These are phyloP conservation scores for Eurypyga helias DNA, from an alignment of 2,113 vertebrate genomes.

Conservation along the genomic window DNA sequence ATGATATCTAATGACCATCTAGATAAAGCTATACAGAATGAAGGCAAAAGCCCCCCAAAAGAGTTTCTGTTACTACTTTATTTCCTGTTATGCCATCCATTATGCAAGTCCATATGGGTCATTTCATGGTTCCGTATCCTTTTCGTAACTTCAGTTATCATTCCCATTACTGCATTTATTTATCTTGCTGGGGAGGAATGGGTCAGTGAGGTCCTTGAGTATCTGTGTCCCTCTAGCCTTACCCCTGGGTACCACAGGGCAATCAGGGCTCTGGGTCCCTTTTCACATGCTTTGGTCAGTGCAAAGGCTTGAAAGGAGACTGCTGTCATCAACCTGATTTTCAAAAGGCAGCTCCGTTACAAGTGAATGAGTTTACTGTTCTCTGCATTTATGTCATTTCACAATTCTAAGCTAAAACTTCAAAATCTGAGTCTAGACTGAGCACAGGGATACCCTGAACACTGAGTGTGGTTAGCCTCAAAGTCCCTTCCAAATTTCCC, in stretches of 20 bases:
- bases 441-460: not conserved
- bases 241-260: not conserved
- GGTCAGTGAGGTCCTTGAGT: not conserved
- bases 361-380: fast-evolving
- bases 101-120: not conserved
- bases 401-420: not conserved
- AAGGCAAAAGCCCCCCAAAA: conserved; percentile 1
- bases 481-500: not conserved
- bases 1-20: conserved; percentile 26
- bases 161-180: conserved; percentile 46
- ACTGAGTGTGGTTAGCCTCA: not conserved
- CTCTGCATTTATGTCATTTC: not conserved
- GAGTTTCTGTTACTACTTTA: conserved; percentile 32
- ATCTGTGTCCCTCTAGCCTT: not conserved
- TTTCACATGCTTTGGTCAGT: not conserved
- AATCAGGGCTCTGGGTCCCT: not conserved
- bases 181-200: conserved; percentile 2
- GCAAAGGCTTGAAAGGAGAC: not conserved
- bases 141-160: conserved; percentile 44
- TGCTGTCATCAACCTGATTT: not conserved
- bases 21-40: not conserved
- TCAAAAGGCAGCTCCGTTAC: not conserved
- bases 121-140: conserved; percentile 33
- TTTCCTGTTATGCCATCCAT: conserved; percentile 7
- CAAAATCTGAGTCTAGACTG: not conserved